Conservation (phyloP, 2,797 vertebrate species). For the Sparus aurata region DNA sequence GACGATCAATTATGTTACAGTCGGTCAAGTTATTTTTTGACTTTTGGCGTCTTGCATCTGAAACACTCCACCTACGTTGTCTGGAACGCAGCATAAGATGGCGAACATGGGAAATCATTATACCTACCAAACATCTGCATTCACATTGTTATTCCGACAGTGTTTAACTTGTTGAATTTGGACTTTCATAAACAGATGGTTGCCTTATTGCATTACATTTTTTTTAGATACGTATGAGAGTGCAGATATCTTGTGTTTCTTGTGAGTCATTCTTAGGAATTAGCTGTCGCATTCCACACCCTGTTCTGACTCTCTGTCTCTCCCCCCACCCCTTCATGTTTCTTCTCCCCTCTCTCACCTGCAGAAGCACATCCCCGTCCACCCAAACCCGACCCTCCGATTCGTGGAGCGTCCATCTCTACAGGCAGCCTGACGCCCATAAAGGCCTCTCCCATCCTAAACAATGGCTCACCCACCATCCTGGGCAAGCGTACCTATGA, state of each 20-base stretch:
- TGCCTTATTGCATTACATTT: too few relatives aligned
- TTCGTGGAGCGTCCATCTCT: slow-evolving; percentile 87
- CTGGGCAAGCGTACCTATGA: slow-evolving; percentile 97
- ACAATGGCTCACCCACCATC: slow-evolving; percentile 97
- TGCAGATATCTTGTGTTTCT: not conserved
- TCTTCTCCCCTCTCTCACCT: not conserved
- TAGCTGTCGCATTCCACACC: not conserved
- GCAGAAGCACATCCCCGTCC: slow-evolving; percentile 96
- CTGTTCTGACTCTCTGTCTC: not conserved
- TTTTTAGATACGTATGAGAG: too few relatives aligned
- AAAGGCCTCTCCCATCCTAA: slow-evolving; percentile 94
- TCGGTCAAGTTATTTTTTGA: too few relatives aligned
- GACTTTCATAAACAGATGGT: too few relatives aligned
- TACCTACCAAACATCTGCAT: too few relatives aligned
- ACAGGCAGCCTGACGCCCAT: slow-evolving; percentile 92
- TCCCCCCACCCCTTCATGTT: not conserved
- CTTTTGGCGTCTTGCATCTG: too few relatives aligned
- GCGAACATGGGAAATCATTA: too few relatives aligned
- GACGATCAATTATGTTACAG: too few relatives aligned
- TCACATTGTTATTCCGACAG: too few relatives aligned
- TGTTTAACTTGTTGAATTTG: too few relatives aligned
- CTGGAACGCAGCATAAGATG: too few relatives aligned
- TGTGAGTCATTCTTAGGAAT: not conserved
- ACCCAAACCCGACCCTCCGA: slow-evolving; percentile 88
- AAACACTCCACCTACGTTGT: too few relatives aligned